Conservation (phyloP, 2,113 vertebrate genomes). For the Dendropsophus ebraccatus region DNA sequence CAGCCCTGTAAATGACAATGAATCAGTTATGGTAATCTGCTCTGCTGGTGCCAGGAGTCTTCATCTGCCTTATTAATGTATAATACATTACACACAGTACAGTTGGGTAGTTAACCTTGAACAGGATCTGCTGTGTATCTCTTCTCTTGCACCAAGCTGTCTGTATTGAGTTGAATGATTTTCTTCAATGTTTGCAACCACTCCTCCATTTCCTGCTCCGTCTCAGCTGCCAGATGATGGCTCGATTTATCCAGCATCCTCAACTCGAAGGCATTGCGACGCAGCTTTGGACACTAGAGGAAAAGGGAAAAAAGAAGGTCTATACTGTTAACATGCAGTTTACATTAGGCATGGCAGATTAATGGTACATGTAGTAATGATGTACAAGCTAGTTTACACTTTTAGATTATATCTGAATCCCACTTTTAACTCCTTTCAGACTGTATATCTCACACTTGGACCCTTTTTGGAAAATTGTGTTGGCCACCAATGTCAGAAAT, state of each 20-base stretch:
- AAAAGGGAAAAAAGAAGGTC: not conserved
- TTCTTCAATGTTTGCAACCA: slow-evolving; percentile 91
- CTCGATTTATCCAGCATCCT: slow-evolving; percentile 96
- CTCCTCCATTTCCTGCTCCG: slow-evolving; percentile 95
- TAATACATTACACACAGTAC: not conserved
- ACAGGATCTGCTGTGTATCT: slow-evolving; percentile 82
- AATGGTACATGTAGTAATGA: not conserved
- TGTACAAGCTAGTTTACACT: not conserved
- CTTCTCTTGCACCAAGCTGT: slow-evolving; percentile 82
- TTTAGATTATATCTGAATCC: not conserved
- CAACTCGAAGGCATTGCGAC: slow-evolving; percentile 91
- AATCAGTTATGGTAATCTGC: not conserved
- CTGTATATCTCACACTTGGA: too few species aligned
- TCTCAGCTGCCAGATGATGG: slow-evolving; percentile 94
- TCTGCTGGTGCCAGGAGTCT: not conserved
- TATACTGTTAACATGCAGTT: not conserved
- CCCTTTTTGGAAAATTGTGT: too few species aligned
- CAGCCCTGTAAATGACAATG: not conserved
- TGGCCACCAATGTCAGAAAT: too few species aligned
- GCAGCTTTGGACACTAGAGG: slow-evolving; percentile 89
- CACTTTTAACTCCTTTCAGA: not conserved
- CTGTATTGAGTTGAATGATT: slow-evolving; percentile 86
- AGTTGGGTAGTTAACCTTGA: slow-evolving; percentile 70
- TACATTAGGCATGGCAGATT: not conserved
- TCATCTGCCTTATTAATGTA: not conserved